Evolutionary conservation across 1,140 invertebrate species (phyloP), one percentile per base, ranked within the genome.

Genomic region (Meloidogyne hapla): DNA sequence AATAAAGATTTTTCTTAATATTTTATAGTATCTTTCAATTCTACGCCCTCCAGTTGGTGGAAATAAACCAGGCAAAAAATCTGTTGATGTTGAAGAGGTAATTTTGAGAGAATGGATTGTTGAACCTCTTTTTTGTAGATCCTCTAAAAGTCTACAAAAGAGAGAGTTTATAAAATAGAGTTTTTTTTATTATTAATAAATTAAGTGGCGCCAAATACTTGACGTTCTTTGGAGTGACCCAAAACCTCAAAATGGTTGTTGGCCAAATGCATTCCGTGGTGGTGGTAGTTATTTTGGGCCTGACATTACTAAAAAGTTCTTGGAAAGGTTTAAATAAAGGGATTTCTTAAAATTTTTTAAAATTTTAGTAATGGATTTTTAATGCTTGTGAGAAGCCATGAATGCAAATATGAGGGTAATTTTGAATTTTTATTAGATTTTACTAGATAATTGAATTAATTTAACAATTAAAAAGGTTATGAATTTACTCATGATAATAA

Each of bases 181-280:
- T 2, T 38, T 33, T 38, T 33, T 33, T 0, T 5, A 42, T 71
- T 45, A 21, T 48, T 8, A 21, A 48, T n/a, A 56, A 63, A 38
- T 73, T 15, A 81, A 87, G 77, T 87, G 87, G 87, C 81, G 79
- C n/a, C 85, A 83, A 77, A 78, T 88, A 65, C 71, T 95, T 77
- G 94, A 78, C 48, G 90, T 95, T 18, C 88, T 95, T 69, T 95
- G 94, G 94, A 94, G 93, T 83, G 94, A 96, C 88, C 94, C 94
- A 0, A 91, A 93, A 87, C 88, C 90, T 10, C 84, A 90, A 85
- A 1, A 91, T 91, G 42, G 92, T 90, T 94, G 93, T 83, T 90
- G 91, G 25, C 92, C 93, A 0, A 96, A 95, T 87, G 91, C 91
- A 10, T 90, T 94, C 64, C 90, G 94, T 8, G 94, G 94, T 1